phyloP scores from a whole-genome alignment of 92 coral and sea anemone species.

The Anthopleura xanthogrammica region DNA sequence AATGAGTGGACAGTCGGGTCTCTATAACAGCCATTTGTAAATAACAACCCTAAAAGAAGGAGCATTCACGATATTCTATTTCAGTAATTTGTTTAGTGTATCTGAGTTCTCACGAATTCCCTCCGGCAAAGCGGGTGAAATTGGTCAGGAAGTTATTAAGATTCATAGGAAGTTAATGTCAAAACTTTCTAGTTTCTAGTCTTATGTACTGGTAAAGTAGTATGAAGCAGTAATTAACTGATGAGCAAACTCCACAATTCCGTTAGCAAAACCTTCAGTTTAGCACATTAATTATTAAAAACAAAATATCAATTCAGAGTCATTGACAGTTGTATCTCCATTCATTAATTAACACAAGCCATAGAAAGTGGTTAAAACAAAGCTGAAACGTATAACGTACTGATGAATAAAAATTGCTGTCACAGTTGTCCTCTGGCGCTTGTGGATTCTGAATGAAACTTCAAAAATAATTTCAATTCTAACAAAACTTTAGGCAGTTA shows the following conservation, averaged over 20 bases:
- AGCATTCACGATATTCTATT: neutral
- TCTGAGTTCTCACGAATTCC: neutral
- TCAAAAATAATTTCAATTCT: neutral
- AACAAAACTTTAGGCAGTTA: neutral
- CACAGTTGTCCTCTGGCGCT: neutral
- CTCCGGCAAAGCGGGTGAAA: neutral
- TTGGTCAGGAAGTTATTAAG: neutral
- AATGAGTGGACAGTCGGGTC: neutral
- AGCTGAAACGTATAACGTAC: neutral
- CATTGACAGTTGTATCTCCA: conserved; percentile 11
- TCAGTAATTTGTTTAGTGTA: neutral
- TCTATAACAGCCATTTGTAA: conserved; percentile 7
- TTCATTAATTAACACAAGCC: conserved; percentile 6
- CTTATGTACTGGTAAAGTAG: neutral
- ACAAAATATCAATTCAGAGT: conserved; percentile 2
- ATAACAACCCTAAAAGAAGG: neutral
- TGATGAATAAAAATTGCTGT: neutral
- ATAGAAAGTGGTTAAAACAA: neutral
- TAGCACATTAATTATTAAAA: neutral
- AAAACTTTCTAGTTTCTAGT: neutral
- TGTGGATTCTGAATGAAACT: neutral
- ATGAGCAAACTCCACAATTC: neutral
- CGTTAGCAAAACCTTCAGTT: neutral
- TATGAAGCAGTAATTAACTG: neutral
- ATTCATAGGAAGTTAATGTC: neutral